Conservation (phyloP, 2,797 vertebrate species). For the Channa striata region DNA sequence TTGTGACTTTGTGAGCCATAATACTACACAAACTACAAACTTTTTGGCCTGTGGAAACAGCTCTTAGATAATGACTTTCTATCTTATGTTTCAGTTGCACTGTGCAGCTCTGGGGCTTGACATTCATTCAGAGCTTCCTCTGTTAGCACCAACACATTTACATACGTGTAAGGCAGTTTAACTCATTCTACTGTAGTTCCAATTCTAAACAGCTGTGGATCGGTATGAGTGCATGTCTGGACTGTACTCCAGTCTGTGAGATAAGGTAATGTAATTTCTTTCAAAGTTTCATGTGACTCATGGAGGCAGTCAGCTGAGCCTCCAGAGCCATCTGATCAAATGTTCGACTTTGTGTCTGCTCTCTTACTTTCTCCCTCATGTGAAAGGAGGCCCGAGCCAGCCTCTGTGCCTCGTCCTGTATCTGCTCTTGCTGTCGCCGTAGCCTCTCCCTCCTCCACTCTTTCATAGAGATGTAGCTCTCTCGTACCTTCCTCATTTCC, state of each 20-base stretch:
- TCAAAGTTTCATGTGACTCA: constrained; percentile 72
- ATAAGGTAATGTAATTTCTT: neutral
- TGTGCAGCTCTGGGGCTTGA: neutral
- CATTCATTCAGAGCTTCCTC: neutral
- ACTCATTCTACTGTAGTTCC: neutral
- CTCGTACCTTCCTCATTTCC: constrained; percentile 57
- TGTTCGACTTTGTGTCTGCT: constrained; percentile 67
- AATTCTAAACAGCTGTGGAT: neutral
- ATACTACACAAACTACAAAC: neutral
- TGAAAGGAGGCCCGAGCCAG: constrained; percentile 78
- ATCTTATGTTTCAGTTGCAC: neutral
- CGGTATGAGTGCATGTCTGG: neutral
- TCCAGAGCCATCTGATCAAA: constrained; percentile 80
- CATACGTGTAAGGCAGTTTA: neutral
- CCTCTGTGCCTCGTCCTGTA: constrained; percentile 76
- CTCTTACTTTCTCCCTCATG: constrained; percentile 79
- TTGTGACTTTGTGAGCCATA: too few relatives aligned
- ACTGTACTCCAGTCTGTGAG: neutral
- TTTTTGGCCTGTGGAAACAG: neutral
- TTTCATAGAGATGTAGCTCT: constrained; percentile 71
- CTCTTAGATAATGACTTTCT: neutral
- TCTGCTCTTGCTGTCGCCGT: constrained; percentile 70
- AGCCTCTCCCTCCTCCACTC: constrained; percentile 80
- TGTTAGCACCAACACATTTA: neutral
- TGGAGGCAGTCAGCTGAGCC: constrained; percentile 72